Evolutionary conservation across 2,797 vertebrate genomes (phyloP), one percentile per base, ranked within the genome.

Genomic region (Gorsachius magnificus): DNA sequence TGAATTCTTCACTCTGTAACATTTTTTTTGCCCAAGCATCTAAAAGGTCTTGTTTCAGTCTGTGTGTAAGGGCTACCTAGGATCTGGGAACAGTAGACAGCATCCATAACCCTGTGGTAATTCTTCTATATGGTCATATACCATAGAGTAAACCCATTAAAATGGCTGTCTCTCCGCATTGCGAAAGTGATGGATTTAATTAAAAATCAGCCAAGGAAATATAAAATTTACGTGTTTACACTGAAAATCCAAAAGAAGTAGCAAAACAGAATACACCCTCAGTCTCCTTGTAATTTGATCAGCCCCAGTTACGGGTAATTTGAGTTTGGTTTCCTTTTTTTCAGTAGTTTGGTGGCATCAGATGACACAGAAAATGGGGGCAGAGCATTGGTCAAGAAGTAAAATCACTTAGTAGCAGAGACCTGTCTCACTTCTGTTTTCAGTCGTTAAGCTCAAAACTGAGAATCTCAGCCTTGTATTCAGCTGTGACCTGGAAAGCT

Each of bases 331-430:
- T 91, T 93, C 1, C 2, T 14, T 81, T 78, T 75, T 76, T 64
- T 25, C 16, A 15, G 20, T 51, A 66, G 46, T 29, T 83, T 24
- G 18, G 10, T 83, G 33, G 8, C 69, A 91, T 66, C n/a, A 75
- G 25, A 51, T 0, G 15, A 48, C 24, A 80, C 6, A 74, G 68
- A 65, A 88, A 80, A 33, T 0, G 0, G 2, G 6, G 3, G 13
- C 10, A 80, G 22, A 61, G 16, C 33, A 29, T 13, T 58, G 6
- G 9, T 60, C 33, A 86, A 41, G 26, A 80, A 66, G 13, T 69
- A 83, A 83, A 85, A 63, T 65, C 17, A 28, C 11, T 28, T 31
- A 68, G 13, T 6, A 88, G 21, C 38, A 91, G 68, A 90, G 26
- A 71, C 28, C 28, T 70, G 25, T 10, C 50, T 95, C 35, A 16